Percentiles rank a stretch among this genome's conserved stretches.
Conservation (phyloP, 2,797 vertebrate species). For the Oreochromis mossambicus region DNA sequence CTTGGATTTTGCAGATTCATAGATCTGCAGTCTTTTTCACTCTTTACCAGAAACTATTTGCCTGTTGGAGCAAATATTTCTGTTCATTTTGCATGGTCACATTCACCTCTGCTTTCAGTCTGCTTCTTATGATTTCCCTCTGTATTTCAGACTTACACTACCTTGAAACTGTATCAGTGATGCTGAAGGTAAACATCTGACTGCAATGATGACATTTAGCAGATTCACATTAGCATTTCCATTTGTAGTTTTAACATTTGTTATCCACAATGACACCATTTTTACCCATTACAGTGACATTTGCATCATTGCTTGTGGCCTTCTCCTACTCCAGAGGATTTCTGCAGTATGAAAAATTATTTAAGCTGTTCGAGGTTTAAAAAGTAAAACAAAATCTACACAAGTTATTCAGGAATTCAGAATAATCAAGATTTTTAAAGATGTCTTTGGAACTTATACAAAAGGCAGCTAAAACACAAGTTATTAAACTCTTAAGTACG, state of each 20-base stretch:
- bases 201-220: not conserved
- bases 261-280: not conserved
- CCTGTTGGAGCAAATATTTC: rapidly evolving
- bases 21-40: not conserved
- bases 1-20: not conserved
- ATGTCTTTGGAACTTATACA: not conserved
- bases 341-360: not conserved
- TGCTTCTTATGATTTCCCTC: not conserved
- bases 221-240: not conserved
- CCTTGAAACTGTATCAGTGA: not conserved
- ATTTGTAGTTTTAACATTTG: not conserved
- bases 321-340: not conserved
- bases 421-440: not conserved
- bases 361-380: not conserved
- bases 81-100: not conserved
- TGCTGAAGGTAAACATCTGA: not conserved
- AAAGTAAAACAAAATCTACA: not conserved
- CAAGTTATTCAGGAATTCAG: rapidly evolving
- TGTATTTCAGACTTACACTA: not conserved
- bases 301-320: not conserved
- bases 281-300: not conserved
- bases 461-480: not conserved
- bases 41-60: not conserved
- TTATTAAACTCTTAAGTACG: not conserved
- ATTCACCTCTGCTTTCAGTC: rapidly evolving